phyloP scores from a whole-genome alignment of 37 sponge, comb jelly and placozoan genomes.

The Eunapius fragilis region DNA sequence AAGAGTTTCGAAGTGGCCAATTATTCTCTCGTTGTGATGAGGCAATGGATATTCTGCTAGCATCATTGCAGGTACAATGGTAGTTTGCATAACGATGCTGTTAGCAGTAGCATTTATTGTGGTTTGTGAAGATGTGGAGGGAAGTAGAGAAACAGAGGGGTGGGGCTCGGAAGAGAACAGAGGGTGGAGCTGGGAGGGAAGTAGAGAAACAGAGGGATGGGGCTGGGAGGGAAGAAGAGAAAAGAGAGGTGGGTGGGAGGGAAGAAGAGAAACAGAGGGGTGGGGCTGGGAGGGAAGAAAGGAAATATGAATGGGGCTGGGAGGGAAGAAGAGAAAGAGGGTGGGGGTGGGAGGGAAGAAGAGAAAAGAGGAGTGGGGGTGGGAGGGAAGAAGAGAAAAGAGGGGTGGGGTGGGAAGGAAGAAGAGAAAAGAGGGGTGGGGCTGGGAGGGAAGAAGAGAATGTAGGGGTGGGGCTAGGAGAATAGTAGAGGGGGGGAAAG shows the following conservation, averaged over 20 bases:
- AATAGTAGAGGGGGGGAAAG: no score
- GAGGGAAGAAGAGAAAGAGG: no score
- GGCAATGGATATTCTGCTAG: conserved; percentile 61
- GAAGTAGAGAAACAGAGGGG: background rate
- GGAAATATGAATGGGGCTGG: no score
- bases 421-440: no score
- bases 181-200: background rate
- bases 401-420: no score
- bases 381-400: no score
- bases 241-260: background rate
- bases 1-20: conserved; percentile 18
- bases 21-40: conserved; percentile 25
- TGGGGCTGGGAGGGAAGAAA: background rate
- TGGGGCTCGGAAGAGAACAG: background rate
- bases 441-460: no score
- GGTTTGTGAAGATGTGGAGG: background rate
- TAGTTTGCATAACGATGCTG: background rate
- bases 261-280: background rate
- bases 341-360: no score
- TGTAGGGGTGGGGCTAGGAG: no score
- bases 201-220: no score
- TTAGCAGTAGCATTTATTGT: background rate
- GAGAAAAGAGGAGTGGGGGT: no score
- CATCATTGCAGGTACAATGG: conserved; percentile 47
- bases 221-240: background rate